Evolutionary conservation across 2,113 vertebrate species (phyloP).

Genomic region (Ammodramus savannarum): DNA sequence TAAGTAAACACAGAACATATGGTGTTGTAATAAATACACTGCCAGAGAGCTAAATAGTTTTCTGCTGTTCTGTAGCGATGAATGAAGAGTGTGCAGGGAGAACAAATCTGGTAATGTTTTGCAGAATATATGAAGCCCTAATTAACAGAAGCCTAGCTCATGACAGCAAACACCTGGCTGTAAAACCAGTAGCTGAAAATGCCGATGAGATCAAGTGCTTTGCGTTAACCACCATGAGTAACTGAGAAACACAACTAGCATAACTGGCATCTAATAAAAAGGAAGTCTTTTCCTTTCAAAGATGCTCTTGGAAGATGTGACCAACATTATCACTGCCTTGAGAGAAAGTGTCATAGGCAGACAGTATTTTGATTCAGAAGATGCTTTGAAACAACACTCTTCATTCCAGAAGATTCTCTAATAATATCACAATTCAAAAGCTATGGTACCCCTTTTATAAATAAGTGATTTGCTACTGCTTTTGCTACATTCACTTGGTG

Average conservation of each 20-base stretch:
- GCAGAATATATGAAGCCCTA: background rate
- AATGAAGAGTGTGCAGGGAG: background rate
- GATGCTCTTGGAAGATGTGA: background rate
- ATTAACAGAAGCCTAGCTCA: background rate
- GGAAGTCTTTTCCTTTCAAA: background rate
- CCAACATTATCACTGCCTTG: background rate
- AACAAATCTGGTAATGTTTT: background rate
- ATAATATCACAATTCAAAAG: background rate
- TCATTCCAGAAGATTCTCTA: background rate
- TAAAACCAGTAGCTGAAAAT: background rate
- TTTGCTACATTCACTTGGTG: background rate
- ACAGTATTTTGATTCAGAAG: background rate
- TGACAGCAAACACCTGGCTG: background rate
- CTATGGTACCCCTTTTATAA: background rate
- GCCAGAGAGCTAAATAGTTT: background rate
- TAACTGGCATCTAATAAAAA: background rate
- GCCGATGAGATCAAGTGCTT: background rate
- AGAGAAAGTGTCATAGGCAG: background rate
- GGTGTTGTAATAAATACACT: background rate
- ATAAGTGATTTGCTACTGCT: background rate
- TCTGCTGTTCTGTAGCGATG: background rate
- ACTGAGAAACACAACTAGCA: background rate
- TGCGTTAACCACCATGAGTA: background rate
- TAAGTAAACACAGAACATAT: slow-evolving; percentile 3
- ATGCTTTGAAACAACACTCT: background rate